A percentile compares a stretch with the other conserved stretches of the same genome.
These are phyloP conservation scores for Probaryconus sp. DNA, from an alignment of 1,140 invertebrate genomes.

Conservation along the genomic window DNA sequence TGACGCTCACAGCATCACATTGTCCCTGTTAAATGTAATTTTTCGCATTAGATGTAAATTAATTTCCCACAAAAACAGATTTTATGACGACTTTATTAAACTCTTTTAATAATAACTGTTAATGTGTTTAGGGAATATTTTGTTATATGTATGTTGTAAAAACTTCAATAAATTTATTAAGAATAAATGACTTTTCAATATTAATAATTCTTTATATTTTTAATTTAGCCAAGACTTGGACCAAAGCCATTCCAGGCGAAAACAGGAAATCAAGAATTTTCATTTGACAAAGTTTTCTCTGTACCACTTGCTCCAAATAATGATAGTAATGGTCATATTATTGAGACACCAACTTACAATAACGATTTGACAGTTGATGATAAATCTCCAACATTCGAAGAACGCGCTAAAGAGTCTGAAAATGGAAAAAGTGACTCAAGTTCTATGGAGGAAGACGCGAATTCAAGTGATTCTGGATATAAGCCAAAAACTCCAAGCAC, in stretches of 20 bases:
- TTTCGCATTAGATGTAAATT: constrained; percentile 44
- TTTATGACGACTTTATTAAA: no score
- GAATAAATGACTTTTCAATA: no score
- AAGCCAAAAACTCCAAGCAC: constrained; percentile 86
- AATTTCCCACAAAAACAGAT: constrained; percentile 27
- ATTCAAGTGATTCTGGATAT: constrained; percentile 80
- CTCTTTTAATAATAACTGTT: no score
- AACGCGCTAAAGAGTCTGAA: constrained; percentile 72
- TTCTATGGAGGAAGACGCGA: constrained; percentile 81
- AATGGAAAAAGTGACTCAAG: constrained; percentile 82
- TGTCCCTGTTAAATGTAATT: constrained; percentile 54
- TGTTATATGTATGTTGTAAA: no score
- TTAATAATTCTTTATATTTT: background rate
- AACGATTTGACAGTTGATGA: constrained; percentile 54
- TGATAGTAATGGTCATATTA: constrained; percentile 70
- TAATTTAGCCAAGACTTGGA: constrained; percentile 85
- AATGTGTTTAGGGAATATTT: no score
- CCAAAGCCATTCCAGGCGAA: constrained; percentile 90
- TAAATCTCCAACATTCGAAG: constrained; percentile 70
- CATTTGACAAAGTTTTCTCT: constrained; percentile 88
- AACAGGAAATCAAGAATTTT: constrained; percentile 84
- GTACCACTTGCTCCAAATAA: constrained; percentile 84
- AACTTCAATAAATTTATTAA: no score
- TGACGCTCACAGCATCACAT: constrained; percentile 39
- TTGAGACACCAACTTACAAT: constrained; percentile 58